These are phyloP conservation scores for Percopsis omiscomaycus DNA, from an alignment of 2,797 vertebrate genomes.

Conservation along the genomic window DNA sequence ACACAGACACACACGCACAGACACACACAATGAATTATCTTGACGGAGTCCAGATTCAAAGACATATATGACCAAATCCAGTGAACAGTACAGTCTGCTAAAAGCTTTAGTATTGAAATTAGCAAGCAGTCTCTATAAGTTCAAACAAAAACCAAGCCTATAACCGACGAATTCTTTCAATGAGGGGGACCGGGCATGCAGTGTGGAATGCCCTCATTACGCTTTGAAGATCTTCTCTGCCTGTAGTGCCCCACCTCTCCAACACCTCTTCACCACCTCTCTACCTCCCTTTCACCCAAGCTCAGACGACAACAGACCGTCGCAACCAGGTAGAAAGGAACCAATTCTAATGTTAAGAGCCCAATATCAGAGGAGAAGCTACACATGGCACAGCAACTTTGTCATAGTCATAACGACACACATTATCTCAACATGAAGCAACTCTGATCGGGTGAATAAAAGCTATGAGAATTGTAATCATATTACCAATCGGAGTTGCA, in stretches of 20 bases:
- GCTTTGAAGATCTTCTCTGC: slow-evolving; percentile 59
- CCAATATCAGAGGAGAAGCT: slow-evolving; percentile 71
- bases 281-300: slow-evolving; percentile 39
- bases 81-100: slow-evolving; percentile 3
- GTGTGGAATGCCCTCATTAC: slow-evolving; percentile 64
- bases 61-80: not conserved
- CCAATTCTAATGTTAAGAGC: slow-evolving; percentile 76
- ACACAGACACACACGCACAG: not conserved
- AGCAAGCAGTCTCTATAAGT: slow-evolving; percentile 49
- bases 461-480: slow-evolving; percentile 70
- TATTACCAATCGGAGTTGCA: slow-evolving; percentile 59
- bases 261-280: slow-evolving; percentile 47
- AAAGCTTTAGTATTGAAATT: slow-evolving; percentile 57
- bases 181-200: slow-evolving; percentile 39
- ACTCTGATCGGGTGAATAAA: slow-evolving; percentile 64
- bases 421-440: slow-evolving; percentile 66
- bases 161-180: slow-evolving; percentile 44
- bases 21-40: slow-evolving; percentile 10
- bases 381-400: slow-evolving; percentile 64
- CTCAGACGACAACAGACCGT: slow-evolving; percentile 47
- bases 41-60: slow-evolving; percentile 7
- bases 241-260: slow-evolving; percentile 58
- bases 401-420: slow-evolving; percentile 48
- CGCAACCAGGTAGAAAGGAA: slow-evolving; percentile 54
- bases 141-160: slow-evolving; percentile 47